These are phyloP conservation scores for Polypedilum vanderplanki DNA, from an alignment of 1,140 invertebrate genomes.

Conservation along the genomic window DNA sequence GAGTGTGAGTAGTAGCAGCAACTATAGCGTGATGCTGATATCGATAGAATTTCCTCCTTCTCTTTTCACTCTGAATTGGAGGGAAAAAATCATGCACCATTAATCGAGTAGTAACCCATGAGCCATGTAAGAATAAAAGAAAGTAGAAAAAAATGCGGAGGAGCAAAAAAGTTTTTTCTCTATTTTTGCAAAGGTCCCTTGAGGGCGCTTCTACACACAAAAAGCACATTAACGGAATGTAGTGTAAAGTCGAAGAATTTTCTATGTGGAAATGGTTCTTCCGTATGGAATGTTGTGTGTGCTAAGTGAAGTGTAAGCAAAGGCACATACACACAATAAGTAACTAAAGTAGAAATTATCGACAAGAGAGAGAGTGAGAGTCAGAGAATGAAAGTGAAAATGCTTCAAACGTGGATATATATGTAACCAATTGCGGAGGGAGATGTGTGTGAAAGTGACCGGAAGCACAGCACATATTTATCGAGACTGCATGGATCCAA, in stretches of 20 bases:
- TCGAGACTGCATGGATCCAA: not conserved
- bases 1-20: no score
- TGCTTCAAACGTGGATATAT: not conserved
- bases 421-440: not conserved
- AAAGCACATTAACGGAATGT: conserved; percentile 19
- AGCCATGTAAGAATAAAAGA: not conserved
- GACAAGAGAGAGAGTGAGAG: not conserved
- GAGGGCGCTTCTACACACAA: conserved; percentile 3
- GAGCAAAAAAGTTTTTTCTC: not conserved
- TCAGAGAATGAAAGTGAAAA: no score
- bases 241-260: not conserved
- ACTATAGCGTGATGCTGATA: not conserved
- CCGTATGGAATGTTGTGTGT: not conserved
- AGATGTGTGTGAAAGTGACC: not conserved
- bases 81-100: conserved; percentile 15
- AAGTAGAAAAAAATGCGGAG: not conserved
- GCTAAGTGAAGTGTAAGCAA: not conserved
- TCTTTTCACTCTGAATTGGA: no score
- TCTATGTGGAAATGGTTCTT: no score
- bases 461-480: conserved; percentile 8
- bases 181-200: not conserved
- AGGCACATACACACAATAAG: not conserved
- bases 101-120: conserved; percentile 11
- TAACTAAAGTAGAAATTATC: conserved; percentile 3
- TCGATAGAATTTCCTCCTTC: conserved; percentile 6